These are phyloP conservation scores for Caenorhabditis panamensis DNA, from an alignment of 2,888 invertebrate species.

Conservation along the genomic window DNA sequence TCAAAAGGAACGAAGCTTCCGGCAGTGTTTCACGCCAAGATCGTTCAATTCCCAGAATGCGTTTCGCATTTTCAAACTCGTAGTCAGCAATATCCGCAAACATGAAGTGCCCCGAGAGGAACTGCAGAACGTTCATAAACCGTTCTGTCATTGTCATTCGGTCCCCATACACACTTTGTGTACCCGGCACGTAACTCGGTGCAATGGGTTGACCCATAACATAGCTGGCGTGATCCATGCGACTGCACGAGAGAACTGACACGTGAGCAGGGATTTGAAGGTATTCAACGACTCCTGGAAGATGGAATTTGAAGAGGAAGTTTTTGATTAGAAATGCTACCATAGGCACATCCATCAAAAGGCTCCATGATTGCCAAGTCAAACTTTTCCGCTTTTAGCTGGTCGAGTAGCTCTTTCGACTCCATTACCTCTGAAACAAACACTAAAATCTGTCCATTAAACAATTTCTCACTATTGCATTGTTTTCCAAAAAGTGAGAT, in stretches of 20 bases:
- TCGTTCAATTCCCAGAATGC: conserved; percentile 19
- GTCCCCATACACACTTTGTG: conserved; percentile 39
- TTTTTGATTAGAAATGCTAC: not conserved
- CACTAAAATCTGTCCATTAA: not conserved
- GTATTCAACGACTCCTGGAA: conserved; percentile 41
- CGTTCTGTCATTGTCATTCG: conserved; percentile 32
- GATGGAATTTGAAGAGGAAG: not conserved
- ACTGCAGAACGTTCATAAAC: conserved; percentile 41
- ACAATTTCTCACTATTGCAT: conserved; percentile 37
- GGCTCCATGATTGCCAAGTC: conserved; percentile 46
- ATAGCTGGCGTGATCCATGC: conserved; percentile 50
- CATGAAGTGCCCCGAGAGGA: conserved; percentile 22
- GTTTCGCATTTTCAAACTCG: conserved; percentile 31
- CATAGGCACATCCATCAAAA: conserved; percentile 48
- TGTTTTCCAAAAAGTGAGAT: conserved; percentile 28
- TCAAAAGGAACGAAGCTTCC: conserved; percentile 39
- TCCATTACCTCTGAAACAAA: conserved; percentile 45
- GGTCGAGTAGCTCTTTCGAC: conserved; percentile 25
- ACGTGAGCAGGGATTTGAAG: conserved; percentile 50
- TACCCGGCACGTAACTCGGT: conserved; percentile 50
- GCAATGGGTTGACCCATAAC: conserved; percentile 49
- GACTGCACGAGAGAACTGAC: conserved; percentile 30
- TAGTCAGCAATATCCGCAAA: conserved; percentile 41
- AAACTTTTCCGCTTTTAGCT: conserved; percentile 40
- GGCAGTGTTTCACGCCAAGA: conserved; percentile 49